Base-by-base conservation (phyloP, 2,113 vertebrate genomes). In the Sebastes schlegelii region DNA sequence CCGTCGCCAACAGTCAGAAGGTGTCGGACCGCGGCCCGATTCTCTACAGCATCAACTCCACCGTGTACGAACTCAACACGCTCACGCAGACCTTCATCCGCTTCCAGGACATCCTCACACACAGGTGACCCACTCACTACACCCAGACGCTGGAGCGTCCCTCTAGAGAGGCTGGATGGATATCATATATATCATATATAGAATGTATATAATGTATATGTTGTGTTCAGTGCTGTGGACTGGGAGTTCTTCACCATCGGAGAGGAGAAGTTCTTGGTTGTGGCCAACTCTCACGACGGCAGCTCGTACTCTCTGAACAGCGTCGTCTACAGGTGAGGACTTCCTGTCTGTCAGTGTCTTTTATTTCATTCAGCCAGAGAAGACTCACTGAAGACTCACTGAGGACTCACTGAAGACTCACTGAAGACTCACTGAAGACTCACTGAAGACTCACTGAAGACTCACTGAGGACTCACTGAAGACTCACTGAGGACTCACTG, bases 171-270 rank as follows among this genome's bases (percentile, higher is more conserved):
- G 26, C 26, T 26, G 26, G 26, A 26, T 26, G 26, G 2, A 26
- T 26, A 26, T 26, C 26, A 2, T 26, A 26, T 26, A 26, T 26
- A 26, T 26, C 26, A 26, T 26, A 26, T n/a, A 7, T 4, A 9
- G 49, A 26, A 3, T 51, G 58, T 52, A 26, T 57, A 46, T 46
- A 26, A 26, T 68, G 40, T 54, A 26, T 67, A 66, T 77, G 11
- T 3, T 70, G 48, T 80, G 42, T 60, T 51, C 92, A 99, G 98
- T 5, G 98, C 98, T 0, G 93, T 99, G 88, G 98, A 99, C 90
- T 99, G 98, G 98, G 98, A 99, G 91, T 99, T 97, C 92, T 99
- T 99, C 91, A 97, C 96, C 0, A 91, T 99, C 51, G 98, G 98
- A 80, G 97, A 98, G 0, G 97, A 99, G 69, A 96, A 95, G 70